Evolutionary conservation across 2,113 vertebrate species (phyloP), one percentile per base, ranked within the genome.

Genomic region (Thunnus maccoyii): DNA sequence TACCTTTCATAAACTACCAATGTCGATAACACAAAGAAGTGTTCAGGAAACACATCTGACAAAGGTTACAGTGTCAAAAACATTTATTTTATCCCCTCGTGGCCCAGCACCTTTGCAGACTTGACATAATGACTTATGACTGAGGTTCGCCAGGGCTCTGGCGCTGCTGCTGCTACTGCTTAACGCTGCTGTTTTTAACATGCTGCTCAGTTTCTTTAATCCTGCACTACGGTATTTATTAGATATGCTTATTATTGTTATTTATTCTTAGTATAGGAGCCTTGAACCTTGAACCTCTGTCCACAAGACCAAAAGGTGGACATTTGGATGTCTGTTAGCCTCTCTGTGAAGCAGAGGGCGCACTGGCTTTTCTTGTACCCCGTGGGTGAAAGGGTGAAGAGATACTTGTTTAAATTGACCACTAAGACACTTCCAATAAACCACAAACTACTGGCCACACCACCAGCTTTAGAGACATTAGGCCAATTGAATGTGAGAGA

Each of bases 401-500:
- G 47, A 54, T 64, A 68, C 55, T 68, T 81, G 63, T 72, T 82
- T 70, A 78, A 70, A 66, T 79, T 76, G 68, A 87, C 83, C 82
- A 78, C 91, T 92, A 94, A 96, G 76, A 82, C 86, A 68, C 88
- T 94, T 72, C 65, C 90, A 91, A 84, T 86, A 95, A 95, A 96
- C 7, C 94, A 80, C 67, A 91, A 92, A 82, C 82, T 68, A 54
- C 93, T 89, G 94, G 91, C 76, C 93, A 92, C 90, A 94, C 76
- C 86, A 86, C 86, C 44, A 80, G 86, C 88, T 80, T 64, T 70
- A 85, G 75, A 90, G 86, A 92, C 90, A 94, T 91, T 86, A 72
- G 56, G 55, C 84, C 86, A 88, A 79, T 83, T 96, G 93, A 96
- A 96, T 96, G 84, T 94, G 93, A 96, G 96, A 95, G 88, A 94